Percentiles rank a stretch among this genome's conserved stretches.
Evolutionary conservation across 2,888 invertebrate genomes (phyloP).

Genomic region (Antitype chi): DNA sequence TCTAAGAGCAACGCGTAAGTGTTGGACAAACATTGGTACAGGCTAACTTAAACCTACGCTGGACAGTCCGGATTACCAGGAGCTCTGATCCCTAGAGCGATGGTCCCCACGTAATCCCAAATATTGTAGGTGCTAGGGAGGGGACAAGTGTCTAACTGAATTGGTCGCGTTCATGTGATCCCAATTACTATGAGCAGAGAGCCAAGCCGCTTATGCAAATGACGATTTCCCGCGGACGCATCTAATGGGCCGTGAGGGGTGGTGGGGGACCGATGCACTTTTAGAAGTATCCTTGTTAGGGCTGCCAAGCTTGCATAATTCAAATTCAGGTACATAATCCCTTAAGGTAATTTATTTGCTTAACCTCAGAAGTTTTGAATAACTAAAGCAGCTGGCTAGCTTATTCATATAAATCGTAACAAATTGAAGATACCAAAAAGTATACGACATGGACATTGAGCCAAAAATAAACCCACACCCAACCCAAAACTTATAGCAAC

Average conservation of each 20-base stretch:
- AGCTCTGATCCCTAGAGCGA: slow-evolving; percentile 65
- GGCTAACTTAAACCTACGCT: slow-evolving; percentile 84
- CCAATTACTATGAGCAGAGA: slow-evolving; percentile 89
- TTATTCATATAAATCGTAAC: neutral
- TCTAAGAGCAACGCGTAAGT: slow-evolving; percentile 86
- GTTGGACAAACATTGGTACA: slow-evolving; percentile 86
- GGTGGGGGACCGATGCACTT: slow-evolving; percentile 82
- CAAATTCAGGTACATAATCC: slow-evolving; percentile 19
- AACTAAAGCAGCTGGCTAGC: neutral
- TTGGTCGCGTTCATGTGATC: slow-evolving; percentile 85
- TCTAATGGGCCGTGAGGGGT: slow-evolving; percentile 87
- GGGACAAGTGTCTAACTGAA: slow-evolving; percentile 73
- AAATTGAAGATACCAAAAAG: neutral
- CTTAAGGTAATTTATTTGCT: neutral
- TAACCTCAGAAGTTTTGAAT: neutral
- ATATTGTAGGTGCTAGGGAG: slow-evolving; percentile 63
- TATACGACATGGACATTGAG: neutral
- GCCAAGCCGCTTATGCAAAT: slow-evolving; percentile 90
- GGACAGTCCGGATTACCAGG: slow-evolving; percentile 76
- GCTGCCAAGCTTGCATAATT: slow-evolving; percentile 44
- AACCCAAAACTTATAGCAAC: neutral
- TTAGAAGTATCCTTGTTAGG: slow-evolving; percentile 73
- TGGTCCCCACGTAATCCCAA: slow-evolving; percentile 57
- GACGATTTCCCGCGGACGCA: slow-evolving; percentile 88
- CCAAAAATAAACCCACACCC: neutral